Conservation (phyloP, 2,113 vertebrate genomes). For the Xiphophorus maculatus region DNA sequence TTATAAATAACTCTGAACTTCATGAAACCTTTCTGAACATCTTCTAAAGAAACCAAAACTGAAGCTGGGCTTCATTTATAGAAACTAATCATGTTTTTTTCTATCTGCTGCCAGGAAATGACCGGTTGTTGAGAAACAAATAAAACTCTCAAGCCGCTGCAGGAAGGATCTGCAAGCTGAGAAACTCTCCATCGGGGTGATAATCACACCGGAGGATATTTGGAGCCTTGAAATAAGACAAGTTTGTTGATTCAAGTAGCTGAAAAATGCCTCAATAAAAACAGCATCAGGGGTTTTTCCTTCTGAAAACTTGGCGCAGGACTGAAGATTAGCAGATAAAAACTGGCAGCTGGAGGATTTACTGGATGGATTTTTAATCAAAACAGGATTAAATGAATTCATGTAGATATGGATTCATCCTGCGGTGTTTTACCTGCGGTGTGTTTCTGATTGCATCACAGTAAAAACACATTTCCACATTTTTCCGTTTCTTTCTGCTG, state of each 20-base stretch:
- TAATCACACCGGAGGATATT: neutral
- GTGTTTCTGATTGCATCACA: neutral
- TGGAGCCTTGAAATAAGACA: neutral
- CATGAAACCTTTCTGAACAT: neutral
- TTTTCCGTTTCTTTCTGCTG: neutral
- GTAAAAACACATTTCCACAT: neutral
- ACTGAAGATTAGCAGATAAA: conserved; percentile 11
- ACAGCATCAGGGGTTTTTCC: neutral
- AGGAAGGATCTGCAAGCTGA: neutral
- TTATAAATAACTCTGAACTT: neutral
- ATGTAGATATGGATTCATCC: neutral
- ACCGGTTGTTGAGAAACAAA: neutral
- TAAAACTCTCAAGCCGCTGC: neutral
- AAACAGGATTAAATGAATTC: conserved; percentile 36
- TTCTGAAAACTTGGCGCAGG: conserved; percentile 26
- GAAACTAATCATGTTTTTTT: neutral
- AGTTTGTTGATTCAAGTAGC: neutral
- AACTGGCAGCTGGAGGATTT: conserved; percentile 45
- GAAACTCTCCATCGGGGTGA: neutral
- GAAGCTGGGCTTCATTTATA: neutral
- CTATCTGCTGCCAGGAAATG: neutral
- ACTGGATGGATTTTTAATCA: conserved; percentile 51
- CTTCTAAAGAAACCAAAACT: neutral
- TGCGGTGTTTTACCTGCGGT: neutral
- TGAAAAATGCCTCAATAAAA: neutral